Percentiles rank a stretch among this genome's conserved stretches.
Evolutionary conservation across 1,140 invertebrate genomes (phyloP).

Genomic region (Bathynomus jamesi): DNA sequence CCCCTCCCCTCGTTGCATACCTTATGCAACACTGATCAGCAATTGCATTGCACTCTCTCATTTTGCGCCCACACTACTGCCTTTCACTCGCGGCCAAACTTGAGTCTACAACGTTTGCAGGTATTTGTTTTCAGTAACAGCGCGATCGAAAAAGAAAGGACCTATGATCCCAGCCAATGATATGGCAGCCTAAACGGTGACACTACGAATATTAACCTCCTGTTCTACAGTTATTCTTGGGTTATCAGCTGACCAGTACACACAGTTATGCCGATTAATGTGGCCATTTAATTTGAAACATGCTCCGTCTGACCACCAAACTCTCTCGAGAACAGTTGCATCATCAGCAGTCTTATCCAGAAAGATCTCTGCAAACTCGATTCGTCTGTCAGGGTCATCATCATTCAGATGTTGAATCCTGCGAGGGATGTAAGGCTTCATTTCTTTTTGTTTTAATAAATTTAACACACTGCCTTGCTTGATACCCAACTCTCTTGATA

Average conservation of each 20-base stretch:
- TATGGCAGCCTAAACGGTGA: not conserved
- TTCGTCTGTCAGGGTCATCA: not conserved
- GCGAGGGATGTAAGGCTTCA: not conserved
- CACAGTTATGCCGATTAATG: conserved; percentile 3
- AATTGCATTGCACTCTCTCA: no score
- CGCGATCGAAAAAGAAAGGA: not conserved
- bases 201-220: not conserved
- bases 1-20: no score
- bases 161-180: not conserved
- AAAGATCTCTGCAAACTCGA: not conserved
- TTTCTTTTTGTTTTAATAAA: not conserved
- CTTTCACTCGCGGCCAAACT: not conserved
- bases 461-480: not conserved
- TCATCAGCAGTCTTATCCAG: not conserved
- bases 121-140: not conserved
- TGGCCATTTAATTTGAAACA: not conserved
- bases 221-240: not conserved
- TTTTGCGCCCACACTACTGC: no score
- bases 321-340: not conserved
- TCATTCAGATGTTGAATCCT: not conserved
- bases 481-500: not conserved
- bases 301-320: not conserved
- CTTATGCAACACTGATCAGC: no score
- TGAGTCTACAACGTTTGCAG: not conserved
- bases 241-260: not conserved